Base-by-base conservation (phyloP, 2,113 vertebrate genomes). In the Penelope pileata region DNA sequence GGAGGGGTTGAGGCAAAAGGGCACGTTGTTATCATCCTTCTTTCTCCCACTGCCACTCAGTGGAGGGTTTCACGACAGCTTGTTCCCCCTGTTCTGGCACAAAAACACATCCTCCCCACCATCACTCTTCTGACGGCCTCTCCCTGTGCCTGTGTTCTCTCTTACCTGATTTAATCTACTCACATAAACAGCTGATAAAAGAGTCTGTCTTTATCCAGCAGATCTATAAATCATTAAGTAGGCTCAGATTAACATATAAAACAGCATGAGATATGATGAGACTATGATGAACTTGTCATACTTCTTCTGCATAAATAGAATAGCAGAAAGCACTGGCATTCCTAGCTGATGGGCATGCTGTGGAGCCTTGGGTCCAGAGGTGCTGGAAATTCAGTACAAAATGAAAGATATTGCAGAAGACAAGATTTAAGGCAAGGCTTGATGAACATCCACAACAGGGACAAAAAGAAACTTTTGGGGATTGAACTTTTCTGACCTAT, bases 221-320 rank as follows among this genome's bases (percentile, higher is more conserved):
- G 76, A 38, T 67, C 34, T 64, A 59, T 80, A 80, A 93, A 77
- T 86, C 42, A 88, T 86, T 77, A 60, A 78, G 32, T 29, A 66
- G 58, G 30, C 18, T 79, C 76, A 83, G 22, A 86, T 94, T 91
- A 91, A 62, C 75, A 74, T 42, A 59, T 77, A 59, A 90, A 95
- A 60, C 40, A 89, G 43, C 63, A 83, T 63, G 34, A 80, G 85
- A 92, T 13, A 91, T 50, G 6, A 21, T 36, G 74, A 88, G 27
- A n/a, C 32, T 73, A 3, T 36, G 51, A 66, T 63, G 43, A 88
- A 53, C 16, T 56, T 82, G 12, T 59, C 48, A 43, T 58, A 63
- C 22, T 77, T 85, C 7, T 17, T 59, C 23, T 36, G 29, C 21
- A 34, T 50, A 76, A 82, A 62, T 14, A 53, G 83, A 94, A 34